Percentiles rank a stretch among this genome's conserved stretches.
phyloP scores from a whole-genome alignment of 2,888 invertebrate species.

The Carterocephalus palaemon region DNA sequence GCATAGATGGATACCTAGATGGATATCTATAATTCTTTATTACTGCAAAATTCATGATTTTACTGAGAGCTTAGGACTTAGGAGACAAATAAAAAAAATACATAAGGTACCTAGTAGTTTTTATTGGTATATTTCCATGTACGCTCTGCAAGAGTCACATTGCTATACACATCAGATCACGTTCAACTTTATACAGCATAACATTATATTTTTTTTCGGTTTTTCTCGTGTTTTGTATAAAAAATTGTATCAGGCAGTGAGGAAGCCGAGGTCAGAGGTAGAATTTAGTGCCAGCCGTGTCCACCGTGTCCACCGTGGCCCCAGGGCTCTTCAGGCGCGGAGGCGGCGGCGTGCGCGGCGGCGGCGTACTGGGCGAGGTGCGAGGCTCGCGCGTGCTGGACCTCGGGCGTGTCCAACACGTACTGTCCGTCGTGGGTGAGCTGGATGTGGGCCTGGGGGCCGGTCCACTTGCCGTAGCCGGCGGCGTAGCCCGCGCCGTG shows the following conservation, averaged over 20 bases:
- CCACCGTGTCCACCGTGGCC: conserved; percentile 47
- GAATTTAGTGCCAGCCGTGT: conserved; percentile 64
- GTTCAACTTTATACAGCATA: conserved; percentile 69
- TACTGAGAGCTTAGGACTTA: no score
- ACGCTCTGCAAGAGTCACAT: conserved; percentile 68
- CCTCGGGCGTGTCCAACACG: conserved; percentile 74
- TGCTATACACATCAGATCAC: conserved; percentile 62
- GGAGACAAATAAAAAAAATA: conserved; percentile 3
- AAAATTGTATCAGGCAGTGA: conserved; percentile 62
- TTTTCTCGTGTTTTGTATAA: conserved; percentile 68
- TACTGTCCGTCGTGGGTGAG: conserved; percentile 74
- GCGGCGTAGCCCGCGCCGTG: conserved; percentile 53
- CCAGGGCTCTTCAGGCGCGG: conserved; percentile 70
- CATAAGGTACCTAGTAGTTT: conserved; percentile 62
- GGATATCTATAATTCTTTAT: no score
- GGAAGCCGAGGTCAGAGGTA: conserved; percentile 54
- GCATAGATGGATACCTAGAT: no score
- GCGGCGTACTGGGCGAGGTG: conserved; percentile 66
- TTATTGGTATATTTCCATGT: conserved; percentile 68
- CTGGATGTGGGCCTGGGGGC: conserved; percentile 72
- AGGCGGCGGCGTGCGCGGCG: conserved; percentile 69
- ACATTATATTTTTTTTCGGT: conserved; percentile 59
- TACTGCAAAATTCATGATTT: no score
- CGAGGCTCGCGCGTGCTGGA: conserved; percentile 69
- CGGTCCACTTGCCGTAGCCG: conserved; percentile 71